phyloP scores from a whole-genome alignment of 1,140 invertebrate genomes.

The Scaptomyza pallida region DNA sequence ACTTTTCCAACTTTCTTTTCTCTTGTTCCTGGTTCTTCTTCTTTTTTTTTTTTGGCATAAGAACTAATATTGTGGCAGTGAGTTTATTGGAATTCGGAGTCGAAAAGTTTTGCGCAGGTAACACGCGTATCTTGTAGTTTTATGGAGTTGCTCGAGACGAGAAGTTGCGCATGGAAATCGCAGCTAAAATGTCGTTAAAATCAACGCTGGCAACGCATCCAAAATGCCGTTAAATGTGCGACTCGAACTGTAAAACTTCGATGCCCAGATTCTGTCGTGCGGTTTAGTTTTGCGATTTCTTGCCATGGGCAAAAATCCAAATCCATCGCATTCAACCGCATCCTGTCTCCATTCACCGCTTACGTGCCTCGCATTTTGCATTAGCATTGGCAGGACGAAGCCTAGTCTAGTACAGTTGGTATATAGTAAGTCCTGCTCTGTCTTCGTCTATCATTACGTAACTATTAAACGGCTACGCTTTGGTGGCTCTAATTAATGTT shows the following conservation, averaged over 20 bases:
- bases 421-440: slow-evolving; percentile 6
- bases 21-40: slow-evolving; percentile 10
- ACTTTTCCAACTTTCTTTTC: slow-evolving; percentile 27
- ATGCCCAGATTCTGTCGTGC: slow-evolving; percentile 56
- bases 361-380: slow-evolving; percentile 67
- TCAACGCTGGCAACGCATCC: slow-evolving; percentile 59
- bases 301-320: slow-evolving; percentile 20
- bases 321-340: slow-evolving; percentile 38
- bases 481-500: slow-evolving; percentile 75
- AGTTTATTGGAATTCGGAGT: slow-evolving; percentile 72
- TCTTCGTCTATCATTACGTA: slow-evolving; percentile 44
- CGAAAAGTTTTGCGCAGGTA: slow-evolving; percentile 58
- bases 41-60: slow-evolving; percentile 53
- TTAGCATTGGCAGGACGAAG: slow-evolving; percentile 35
- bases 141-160: slow-evolving; percentile 49
- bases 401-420: slow-evolving; percentile 19
- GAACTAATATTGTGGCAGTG: slow-evolving; percentile 77
- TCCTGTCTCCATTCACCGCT: slow-evolving; percentile 42
- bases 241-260: slow-evolving; percentile 48
- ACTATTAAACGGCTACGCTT: slow-evolving; percentile 54
- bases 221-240: slow-evolving; percentile 69
- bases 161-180: slow-evolving; percentile 57
- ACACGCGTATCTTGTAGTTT: slow-evolving; percentile 70
- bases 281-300: slow-evolving; percentile 65
- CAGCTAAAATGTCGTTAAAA: slow-evolving; percentile 72